A percentile compares a stretch with the other conserved stretches of the same genome.
Evolutionary conservation across 2,797 vertebrate species (phyloP).

Genomic region (Oryzias dopingdopingensis): DNA sequence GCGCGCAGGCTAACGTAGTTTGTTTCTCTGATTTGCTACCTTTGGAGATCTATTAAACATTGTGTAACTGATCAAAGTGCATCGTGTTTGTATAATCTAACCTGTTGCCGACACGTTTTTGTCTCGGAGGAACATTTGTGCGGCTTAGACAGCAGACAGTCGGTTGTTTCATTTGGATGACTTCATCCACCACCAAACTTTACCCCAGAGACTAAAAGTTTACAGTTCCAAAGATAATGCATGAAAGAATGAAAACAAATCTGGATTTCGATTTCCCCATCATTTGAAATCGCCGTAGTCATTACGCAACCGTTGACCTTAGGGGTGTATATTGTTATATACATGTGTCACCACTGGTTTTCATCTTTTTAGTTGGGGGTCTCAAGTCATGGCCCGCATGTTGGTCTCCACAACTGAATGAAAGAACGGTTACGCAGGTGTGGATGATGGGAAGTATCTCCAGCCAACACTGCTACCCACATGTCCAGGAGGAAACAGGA

Average conservation of each 20-base stretch:
- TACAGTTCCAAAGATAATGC: not conserved
- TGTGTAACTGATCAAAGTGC: constrained; percentile 15
- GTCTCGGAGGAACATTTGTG: not conserved
- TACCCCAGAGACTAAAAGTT: not conserved
- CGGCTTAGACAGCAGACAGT: too few species aligned
- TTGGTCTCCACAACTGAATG: not conserved
- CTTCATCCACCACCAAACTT: not conserved
- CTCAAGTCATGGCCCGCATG: constrained; percentile 8
- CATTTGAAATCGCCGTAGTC: constrained; percentile 46
- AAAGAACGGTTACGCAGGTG: not conserved
- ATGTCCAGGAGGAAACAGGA: too few species aligned
- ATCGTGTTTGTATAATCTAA: constrained; percentile 6
- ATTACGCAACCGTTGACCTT: constrained; percentile 68
- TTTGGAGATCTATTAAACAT: not conserved
- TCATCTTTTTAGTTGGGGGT: not conserved
- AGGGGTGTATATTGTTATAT: constrained; percentile 50
- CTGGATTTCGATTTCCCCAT: constrained; percentile 30
- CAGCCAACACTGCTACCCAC: not conserved
- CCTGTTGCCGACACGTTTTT: not conserved
- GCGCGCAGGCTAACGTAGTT: constrained; percentile 6
- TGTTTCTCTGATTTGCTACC: constrained; percentile 1
- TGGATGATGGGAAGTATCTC: not conserved
- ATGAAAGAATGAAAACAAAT: constrained; percentile 1
- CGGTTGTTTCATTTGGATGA: not conserved
- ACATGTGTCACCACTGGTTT: constrained; percentile 26